phyloP scores from a whole-genome alignment of 2,888 invertebrate species.

The Carabus problematicus region DNA sequence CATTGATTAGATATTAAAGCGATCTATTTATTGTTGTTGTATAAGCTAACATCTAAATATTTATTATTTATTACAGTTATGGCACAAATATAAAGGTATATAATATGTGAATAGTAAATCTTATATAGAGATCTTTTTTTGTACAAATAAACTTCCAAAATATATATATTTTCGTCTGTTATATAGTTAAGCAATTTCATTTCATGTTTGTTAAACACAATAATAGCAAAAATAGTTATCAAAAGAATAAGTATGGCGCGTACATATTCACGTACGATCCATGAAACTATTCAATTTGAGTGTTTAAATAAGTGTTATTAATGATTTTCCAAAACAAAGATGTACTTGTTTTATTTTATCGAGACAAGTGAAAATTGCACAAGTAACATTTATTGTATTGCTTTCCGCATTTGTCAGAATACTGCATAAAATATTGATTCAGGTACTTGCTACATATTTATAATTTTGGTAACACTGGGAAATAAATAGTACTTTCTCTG shows the following conservation, averaged over 20 bases:
- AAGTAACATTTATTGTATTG: neutral
- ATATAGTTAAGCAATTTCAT: slow-evolving; percentile 39
- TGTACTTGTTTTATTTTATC: neutral
- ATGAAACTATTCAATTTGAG: too few relatives aligned
- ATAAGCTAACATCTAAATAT: slow-evolving; percentile 32
- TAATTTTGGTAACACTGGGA: slow-evolving; percentile 24
- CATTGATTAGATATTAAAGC: slow-evolving; percentile 6
- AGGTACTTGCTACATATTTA: slow-evolving; percentile 32
- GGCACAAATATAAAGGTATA: slow-evolving; percentile 41
- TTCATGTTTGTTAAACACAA: slow-evolving; percentile 34
- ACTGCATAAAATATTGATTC: neutral
- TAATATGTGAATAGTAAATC: slow-evolving; percentile 37
- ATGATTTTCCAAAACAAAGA: neutral
- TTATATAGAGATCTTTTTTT: slow-evolving; percentile 39
- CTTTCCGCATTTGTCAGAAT: neutral
- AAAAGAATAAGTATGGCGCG: slow-evolving; percentile 10
- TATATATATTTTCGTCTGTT: slow-evolving; percentile 41
- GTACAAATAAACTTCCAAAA: slow-evolving; percentile 42
- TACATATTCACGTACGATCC: too few relatives aligned
- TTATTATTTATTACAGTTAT: slow-evolving; percentile 28
- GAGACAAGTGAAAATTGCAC: neutral
- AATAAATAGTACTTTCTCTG: slow-evolving; percentile 8
- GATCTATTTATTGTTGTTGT: slow-evolving; percentile 12
- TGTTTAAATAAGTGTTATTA: slow-evolving; percentile 1
- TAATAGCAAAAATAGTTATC: slow-evolving; percentile 41